Base-by-base conservation (phyloP, 2,113 vertebrate genomes). In the Conger conger region DNA sequence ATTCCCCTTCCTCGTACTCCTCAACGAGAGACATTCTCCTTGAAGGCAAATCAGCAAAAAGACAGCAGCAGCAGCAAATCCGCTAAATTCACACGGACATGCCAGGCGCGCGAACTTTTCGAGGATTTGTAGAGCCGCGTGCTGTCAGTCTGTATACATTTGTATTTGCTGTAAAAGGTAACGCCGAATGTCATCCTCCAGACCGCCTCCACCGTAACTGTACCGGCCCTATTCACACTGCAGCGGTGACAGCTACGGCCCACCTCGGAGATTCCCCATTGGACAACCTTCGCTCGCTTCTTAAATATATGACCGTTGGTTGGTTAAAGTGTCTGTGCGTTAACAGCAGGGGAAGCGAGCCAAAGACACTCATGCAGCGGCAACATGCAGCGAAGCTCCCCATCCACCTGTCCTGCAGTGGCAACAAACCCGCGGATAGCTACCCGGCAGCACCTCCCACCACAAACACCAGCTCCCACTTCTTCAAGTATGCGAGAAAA, bases 1-100 rank as follows among this genome's bases (percentile, higher is more conserved):
- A 96, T 23, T 95, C 93, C 38, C 93, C 93, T 53, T 95, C 94
- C 82, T 94, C 93, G 86, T 95, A 94, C 80, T 93, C 94, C 53
- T 88, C 89, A 79, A 86, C 83, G 63, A 88, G 78, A 37, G 91
- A 92, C 91, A 91, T 92, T n/a, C 40, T 81, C 0, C 15, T 42
- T 37, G 33, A 38, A 27, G 42, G 3, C 15, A 40, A 80, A 27
- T 40, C 2, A n/a, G n/a, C n/a, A n/a, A n/a, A 45, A 54, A 15
- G 20, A 18, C 27, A 16, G 33, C 36, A 15, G 16, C 68, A 73
- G 15, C 68, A 23, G 17, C 37, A 60, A 80, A 83, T 16, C 76
- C 40, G 23, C 35, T 42, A 35, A 35, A 63, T 35, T 45, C 38
- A 80, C 35, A 78, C 33, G 4, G 45, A 37, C 82, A 33, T 20